Percentiles rank a stretch among this genome's conserved stretches.
Evolutionary conservation across 2,113 vertebrate species (phyloP).

Genomic region (Xiphias gladius): DNA sequence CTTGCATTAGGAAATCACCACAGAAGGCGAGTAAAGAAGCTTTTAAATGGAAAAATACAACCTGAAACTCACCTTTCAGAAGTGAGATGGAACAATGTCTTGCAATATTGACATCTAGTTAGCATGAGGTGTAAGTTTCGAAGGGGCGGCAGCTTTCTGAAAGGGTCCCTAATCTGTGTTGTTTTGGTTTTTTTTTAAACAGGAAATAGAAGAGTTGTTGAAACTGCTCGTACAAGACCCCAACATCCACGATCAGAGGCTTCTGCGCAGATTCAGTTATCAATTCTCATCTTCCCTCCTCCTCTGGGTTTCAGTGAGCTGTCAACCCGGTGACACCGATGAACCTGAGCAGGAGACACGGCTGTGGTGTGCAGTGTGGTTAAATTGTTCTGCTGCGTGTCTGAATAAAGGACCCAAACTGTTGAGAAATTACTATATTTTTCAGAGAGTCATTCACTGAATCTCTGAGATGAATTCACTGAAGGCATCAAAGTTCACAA

Average conservation of each 20-base stretch:
- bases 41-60: constrained; percentile 38
- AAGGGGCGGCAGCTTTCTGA: constrained; percentile 31
- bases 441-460: constrained; percentile 28
- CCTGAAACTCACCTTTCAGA: constrained; percentile 43
- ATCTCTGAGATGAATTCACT: background rate
- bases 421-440: constrained; percentile 33
- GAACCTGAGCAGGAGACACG: constrained; percentile 21
- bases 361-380: constrained; percentile 61
- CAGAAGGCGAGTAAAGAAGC: constrained; percentile 7
- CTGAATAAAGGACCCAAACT: constrained; percentile 44
- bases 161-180: constrained; percentile 50
- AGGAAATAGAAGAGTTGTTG: constrained; percentile 57
- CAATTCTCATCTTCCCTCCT: constrained; percentile 60
- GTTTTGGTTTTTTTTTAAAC: constrained; percentile 25
- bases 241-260: background rate
- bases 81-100: constrained; percentile 39
- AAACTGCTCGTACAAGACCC: constrained; percentile 11
- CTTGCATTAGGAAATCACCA: constrained; percentile 27
- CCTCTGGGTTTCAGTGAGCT: too few species aligned
- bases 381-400: constrained; percentile 38
- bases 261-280: constrained; percentile 36
- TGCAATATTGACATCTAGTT: constrained; percentile 30
- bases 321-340: constrained; percentile 40
- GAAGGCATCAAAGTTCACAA: constrained; percentile 10
- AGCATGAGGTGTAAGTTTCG: constrained; percentile 7